These are phyloP conservation scores for Zaprionus obscuricornis DNA, from an alignment of 2,888 invertebrate species.

Conservation along the genomic window DNA sequence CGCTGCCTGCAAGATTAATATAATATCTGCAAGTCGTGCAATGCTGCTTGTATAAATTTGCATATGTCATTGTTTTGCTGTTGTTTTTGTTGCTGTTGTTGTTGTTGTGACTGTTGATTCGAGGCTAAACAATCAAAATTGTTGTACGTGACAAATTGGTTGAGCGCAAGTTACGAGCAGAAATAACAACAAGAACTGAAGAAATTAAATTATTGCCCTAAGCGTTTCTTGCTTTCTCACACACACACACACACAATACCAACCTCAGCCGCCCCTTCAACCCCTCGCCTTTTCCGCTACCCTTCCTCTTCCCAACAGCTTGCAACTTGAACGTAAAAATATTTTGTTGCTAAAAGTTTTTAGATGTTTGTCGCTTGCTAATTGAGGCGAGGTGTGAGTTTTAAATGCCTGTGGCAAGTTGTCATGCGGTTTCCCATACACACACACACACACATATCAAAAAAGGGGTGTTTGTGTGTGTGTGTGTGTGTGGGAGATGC, in stretches of 20 bases:
- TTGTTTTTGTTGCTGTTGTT: constrained; percentile 8
- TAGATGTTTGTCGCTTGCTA: constrained; percentile 62
- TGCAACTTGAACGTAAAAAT: too few species aligned
- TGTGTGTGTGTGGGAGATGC: constrained; percentile 21
- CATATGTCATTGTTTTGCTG: constrained; percentile 21
- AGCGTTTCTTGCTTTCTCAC: constrained; percentile 48
- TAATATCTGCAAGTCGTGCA: not conserved
- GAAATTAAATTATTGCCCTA: constrained; percentile 68
- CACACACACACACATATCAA: constrained; percentile 13
- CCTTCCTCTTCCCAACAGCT: not conserved
- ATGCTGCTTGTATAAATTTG: constrained; percentile 7
- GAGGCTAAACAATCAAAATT: constrained; percentile 73
- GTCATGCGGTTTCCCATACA: constrained; percentile 34
- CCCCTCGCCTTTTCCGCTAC: not conserved
- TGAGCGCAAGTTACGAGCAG: constrained; percentile 75
- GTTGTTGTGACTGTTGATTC: constrained; percentile 39
- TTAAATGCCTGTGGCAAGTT: constrained; percentile 67
- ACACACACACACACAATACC: not conserved
- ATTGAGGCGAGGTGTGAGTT: constrained; percentile 70
- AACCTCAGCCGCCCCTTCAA: not conserved
- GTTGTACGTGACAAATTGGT: constrained; percentile 84
- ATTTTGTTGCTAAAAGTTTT: constrained; percentile 62
- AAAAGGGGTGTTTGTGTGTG: constrained; percentile 26
- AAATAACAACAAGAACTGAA: constrained; percentile 35
- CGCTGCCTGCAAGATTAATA: too few species aligned